Conservation (phyloP, 2,888 invertebrate species). For the Panopea generosa region DNA sequence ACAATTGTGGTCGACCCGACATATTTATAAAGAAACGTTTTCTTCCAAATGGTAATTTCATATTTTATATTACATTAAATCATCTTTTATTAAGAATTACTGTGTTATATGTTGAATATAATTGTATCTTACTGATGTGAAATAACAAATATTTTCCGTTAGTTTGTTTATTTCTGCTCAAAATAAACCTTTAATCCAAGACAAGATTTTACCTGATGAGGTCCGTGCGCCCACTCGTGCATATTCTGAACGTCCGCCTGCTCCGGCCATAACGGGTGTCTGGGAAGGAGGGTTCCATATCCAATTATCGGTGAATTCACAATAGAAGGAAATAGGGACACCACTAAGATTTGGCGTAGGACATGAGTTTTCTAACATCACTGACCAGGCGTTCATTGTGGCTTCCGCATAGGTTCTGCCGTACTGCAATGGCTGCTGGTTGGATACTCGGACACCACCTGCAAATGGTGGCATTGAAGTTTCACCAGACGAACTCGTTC, state of each 20-base stretch:
- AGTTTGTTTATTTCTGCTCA: too few relatives aligned
- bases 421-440: conserved; percentile 29
- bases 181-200: too few relatives aligned
- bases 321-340: conserved; percentile 50
- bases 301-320: conserved; percentile 47
- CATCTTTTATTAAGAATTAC: too few relatives aligned
- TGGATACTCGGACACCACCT: conserved; percentile 44
- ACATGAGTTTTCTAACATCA: conserved; percentile 11
- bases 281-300: conserved; percentile 33
- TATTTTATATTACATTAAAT: too few relatives aligned
- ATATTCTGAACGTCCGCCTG: not conserved
- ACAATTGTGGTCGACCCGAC: too few relatives aligned
- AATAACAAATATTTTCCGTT: too few relatives aligned
- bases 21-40: too few relatives aligned
- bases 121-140: too few relatives aligned
- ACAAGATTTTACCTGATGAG: too few relatives aligned
- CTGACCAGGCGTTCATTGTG: conserved; percentile 30
- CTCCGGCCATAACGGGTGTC: not conserved
- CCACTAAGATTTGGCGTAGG: conserved; percentile 22
- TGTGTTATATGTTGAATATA: too few relatives aligned
- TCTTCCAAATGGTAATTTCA: too few relatives aligned
- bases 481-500: not conserved
- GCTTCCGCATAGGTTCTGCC: conserved; percentile 40
- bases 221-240: too few relatives aligned
- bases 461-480: conserved; percentile 6